phyloP scores from a whole-genome alignment of 1,140 invertebrate genomes.

The Drosophila lowei region DNA sequence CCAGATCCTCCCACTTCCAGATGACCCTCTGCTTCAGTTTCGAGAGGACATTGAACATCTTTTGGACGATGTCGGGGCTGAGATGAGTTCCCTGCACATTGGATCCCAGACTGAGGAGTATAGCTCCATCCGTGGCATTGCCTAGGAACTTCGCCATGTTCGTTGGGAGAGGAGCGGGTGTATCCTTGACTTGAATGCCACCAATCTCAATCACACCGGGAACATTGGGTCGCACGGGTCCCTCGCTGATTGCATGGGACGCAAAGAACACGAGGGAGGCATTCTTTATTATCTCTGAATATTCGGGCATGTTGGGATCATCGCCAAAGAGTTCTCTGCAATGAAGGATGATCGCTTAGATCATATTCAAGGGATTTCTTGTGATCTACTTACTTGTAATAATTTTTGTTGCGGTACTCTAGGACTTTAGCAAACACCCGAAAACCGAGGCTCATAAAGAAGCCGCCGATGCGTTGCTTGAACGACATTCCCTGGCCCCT shows the following conservation, averaged over 20 bases:
- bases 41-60: slow-evolving; percentile 84
- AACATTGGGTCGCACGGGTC: slow-evolving; percentile 66
- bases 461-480: slow-evolving; percentile 14
- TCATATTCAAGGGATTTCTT: not conserved
- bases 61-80: slow-evolving; percentile 75
- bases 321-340: slow-evolving; percentile 38
- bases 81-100: slow-evolving; percentile 83
- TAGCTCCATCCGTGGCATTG: slow-evolving; percentile 56
- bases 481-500: slow-evolving; percentile 26
- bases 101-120: slow-evolving; percentile 86
- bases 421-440: not conserved
- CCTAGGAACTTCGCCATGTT: slow-evolving; percentile 43
- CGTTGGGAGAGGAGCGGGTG: slow-evolving; percentile 63
- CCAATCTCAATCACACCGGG: slow-evolving; percentile 82
- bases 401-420: not conserved
- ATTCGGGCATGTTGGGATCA: slow-evolving; percentile 43
- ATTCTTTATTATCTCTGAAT: slow-evolving; percentile 43
- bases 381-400: slow-evolving; percentile 32
- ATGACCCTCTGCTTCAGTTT: slow-evolving; percentile 83
- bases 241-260: slow-evolving; percentile 50
- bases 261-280: slow-evolving; percentile 59
- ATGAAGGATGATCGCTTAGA: not conserved
- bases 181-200: slow-evolving; percentile 79
- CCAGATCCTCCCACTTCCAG: slow-evolving; percentile 84
- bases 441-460: not conserved